A percentile compares a stretch with the other conserved stretches of the same genome.
Conservation (phyloP, 2,888 invertebrate species). For the Eugnorisma glareosa region DNA sequence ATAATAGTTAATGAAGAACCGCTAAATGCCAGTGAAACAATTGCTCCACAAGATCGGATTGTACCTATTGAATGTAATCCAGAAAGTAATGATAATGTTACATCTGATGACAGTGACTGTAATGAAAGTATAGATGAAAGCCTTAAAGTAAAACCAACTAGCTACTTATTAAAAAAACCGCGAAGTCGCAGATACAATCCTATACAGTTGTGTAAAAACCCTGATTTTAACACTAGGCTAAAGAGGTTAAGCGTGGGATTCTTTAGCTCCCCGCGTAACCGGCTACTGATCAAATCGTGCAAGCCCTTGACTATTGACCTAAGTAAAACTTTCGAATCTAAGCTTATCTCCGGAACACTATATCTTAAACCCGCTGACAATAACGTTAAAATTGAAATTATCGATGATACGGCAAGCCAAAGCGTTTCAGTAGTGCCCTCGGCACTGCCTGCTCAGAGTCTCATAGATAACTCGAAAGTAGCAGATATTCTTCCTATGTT, state of each 20-base stretch:
- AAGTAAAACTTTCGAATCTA: constrained; percentile 82
- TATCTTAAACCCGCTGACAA: constrained; percentile 70
- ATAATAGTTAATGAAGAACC: constrained; percentile 16
- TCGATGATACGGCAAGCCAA: constrained; percentile 50
- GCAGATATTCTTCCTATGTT: constrained; percentile 44
- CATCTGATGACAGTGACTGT: constrained; percentile 19
- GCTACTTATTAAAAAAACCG: constrained; percentile 82
- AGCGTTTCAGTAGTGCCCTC: constrained; percentile 74
- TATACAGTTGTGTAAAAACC: constrained; percentile 85
- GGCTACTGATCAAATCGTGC: constrained; percentile 77
- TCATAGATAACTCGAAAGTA: constrained; percentile 71
- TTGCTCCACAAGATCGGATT: constrained; percentile 8
- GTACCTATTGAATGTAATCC: neutral
- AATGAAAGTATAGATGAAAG: constrained; percentile 65
- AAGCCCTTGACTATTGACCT: constrained; percentile 85
- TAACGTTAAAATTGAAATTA: constrained; percentile 37
- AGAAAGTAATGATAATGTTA: constrained; percentile 22
- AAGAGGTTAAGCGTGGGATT: constrained; percentile 82
- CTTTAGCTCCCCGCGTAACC: constrained; percentile 78
- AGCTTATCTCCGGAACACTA: constrained; percentile 78
- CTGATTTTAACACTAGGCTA: constrained; percentile 85
- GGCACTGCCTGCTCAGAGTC: constrained; percentile 76
- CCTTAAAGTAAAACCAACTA: constrained; percentile 75
- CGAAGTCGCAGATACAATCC: constrained; percentile 80
- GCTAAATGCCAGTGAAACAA: neutral